Evolutionary conservation across 2,113 vertebrate genomes (phyloP), one percentile per base, ranked within the genome.

Genomic region (Phylloscopus whistleri): DNA sequence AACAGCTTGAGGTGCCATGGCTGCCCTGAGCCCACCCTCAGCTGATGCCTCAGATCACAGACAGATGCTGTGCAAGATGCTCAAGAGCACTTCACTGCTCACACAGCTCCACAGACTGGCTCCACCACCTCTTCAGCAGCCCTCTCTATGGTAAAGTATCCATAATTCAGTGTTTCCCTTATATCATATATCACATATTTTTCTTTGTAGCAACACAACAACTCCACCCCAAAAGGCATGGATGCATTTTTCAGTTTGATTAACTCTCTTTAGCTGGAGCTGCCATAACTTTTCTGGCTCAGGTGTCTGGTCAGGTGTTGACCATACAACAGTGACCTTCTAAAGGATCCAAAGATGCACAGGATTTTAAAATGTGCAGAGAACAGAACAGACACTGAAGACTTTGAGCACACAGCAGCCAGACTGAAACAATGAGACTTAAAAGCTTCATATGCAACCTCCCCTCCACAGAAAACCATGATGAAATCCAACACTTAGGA

Each of bases 401-500:
- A 79, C 37, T 91, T 92, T 97, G 83, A 93, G 93, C 84, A 82
- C 52, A 44, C 24, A 74, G 81, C 83, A 90, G 86, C 60, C 33
- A 75, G 41, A 93, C 6, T 72, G 48, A 59, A 93, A 73, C 58
- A 75, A 74, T 26, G 56, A 75, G 67, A 96, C 84, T 93, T 83
- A 60, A 92, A 92, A 95, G 51, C 5, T 15, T 60, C 19, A 95
- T 28, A 77, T n/a, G 43, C 81, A 93, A 94, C 72, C 27, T 96
- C 87, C 52, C 4, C 27, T 86, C 70, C 82, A 93, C 73, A 67
- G 79, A 96, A 90, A 96, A 72, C 82, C 81, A 73, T 41, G 2
- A 96, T 92, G 85, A 92, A 95, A 97, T 94, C 72, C 46, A 76
- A 51, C 78, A 53, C 10, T 13, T 27, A 76, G 22, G 81, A 94